Conservation (phyloP, 2,797 vertebrate species). For the Gobionotothen gibberifrons region DNA sequence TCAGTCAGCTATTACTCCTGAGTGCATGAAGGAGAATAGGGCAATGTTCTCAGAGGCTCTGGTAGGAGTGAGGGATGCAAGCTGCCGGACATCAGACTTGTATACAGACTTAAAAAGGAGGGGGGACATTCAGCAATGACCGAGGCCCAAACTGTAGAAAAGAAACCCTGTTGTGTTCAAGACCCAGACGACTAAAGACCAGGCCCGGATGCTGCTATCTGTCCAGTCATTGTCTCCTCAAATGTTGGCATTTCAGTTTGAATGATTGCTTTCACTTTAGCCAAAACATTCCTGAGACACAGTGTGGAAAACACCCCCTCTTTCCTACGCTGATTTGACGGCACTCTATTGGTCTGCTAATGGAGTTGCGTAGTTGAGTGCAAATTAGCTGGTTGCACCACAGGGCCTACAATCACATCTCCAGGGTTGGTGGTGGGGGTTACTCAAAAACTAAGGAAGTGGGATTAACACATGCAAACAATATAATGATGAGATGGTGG, state of each 20-base stretch:
- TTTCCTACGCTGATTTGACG: conserved; percentile 64
- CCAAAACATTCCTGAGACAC: conserved; percentile 76
- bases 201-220: conserved; percentile 78
- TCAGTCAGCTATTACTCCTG: conserved; percentile 65
- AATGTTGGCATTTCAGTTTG: conserved; percentile 80
- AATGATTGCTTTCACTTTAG: conserved; percentile 81
- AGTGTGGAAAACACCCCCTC: conserved; percentile 72
- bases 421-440: conserved; percentile 55
- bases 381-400: conserved; percentile 63
- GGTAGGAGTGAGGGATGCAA: conserved; percentile 75
- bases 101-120: conserved; percentile 62
- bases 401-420: conserved; percentile 57
- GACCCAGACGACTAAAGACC: conserved; percentile 62
- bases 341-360: conserved; percentile 65
- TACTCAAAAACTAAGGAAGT: conserved; percentile 42
- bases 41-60: conserved; percentile 77
- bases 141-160: conserved; percentile 60
- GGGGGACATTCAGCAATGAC: conserved; percentile 49
- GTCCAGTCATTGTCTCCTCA: conserved; percentile 79
- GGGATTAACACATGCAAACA: conserved; percentile 49
- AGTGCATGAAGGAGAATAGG: conserved; percentile 69
- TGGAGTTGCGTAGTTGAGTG: conserved; percentile 53
- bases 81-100: conserved; percentile 78
- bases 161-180: conserved; percentile 79
- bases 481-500: conserved; percentile 55